Evolutionary conservation across 2,797 vertebrate species (phyloP).

Genomic region (Coendou prehensilis): DNA sequence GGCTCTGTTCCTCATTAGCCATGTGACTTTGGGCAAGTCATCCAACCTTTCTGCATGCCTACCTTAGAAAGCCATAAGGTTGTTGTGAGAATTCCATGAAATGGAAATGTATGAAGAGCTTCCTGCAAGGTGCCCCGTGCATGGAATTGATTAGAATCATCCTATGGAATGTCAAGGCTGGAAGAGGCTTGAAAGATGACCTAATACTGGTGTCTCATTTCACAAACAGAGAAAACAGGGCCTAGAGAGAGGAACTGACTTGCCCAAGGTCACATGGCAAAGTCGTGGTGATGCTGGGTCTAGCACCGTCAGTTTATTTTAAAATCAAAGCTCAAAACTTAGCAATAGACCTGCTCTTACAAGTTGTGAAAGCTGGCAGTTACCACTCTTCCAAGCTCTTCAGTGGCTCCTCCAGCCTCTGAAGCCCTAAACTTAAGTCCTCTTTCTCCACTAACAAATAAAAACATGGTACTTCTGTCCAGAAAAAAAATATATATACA

Average conservation of each 20-base stretch:
- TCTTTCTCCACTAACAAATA: constrained; percentile 41
- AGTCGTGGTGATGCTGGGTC: not conserved
- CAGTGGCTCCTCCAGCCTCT: not conserved
- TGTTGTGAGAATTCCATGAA: constrained; percentile 18
- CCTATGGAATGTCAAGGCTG: constrained; percentile 66
- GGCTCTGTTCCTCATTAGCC: constrained; percentile 51
- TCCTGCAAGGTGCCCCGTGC: constrained; percentile 64
- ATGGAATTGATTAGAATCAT: constrained; percentile 68
- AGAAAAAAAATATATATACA: constrained; percentile 28
- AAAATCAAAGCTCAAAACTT: constrained; percentile 49
- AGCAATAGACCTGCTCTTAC: not conserved
- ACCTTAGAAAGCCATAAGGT: constrained; percentile 38
- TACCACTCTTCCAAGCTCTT: not conserved
- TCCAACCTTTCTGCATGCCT: constrained; percentile 33
- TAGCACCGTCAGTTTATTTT: constrained; percentile 27
- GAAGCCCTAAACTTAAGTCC: constrained; percentile 3
- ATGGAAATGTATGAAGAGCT: not conserved
- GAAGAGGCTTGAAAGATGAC: constrained; percentile 67
- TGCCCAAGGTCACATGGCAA: constrained; percentile 76
- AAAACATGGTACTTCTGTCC: constrained; percentile 54
- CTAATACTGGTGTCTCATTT: constrained; percentile 74
- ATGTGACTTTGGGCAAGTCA: constrained; percentile 67
- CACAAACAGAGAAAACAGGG: constrained; percentile 64
- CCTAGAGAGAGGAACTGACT: constrained; percentile 65
- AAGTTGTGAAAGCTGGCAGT: not conserved